Percentiles rank a stretch among this genome's conserved stretches.
phyloP scores from a whole-genome alignment of 2,888 invertebrate genomes.

The Hypselothyrea guttata region DNA sequence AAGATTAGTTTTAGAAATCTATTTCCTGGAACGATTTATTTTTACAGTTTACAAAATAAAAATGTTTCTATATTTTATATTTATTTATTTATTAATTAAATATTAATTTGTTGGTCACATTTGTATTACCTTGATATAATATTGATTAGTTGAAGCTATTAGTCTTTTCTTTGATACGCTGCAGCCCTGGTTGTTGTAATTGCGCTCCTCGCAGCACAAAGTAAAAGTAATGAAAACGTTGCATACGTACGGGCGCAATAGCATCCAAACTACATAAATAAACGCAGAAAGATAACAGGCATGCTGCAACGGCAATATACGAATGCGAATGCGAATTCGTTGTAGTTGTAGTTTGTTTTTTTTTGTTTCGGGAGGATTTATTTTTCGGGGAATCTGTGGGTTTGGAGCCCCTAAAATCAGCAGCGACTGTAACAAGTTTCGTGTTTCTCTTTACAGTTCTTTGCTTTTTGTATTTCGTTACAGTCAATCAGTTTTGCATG shows the following conservation, averaged over 20 bases:
- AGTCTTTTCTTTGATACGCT: not conserved
- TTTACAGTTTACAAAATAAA: no score
- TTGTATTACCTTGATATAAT: no score
- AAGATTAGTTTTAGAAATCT: no score
- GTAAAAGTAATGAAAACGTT: conserved; percentile 60
- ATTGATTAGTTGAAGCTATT: no score
- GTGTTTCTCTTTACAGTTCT: conserved; percentile 67
- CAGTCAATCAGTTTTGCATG: conserved; percentile 76
- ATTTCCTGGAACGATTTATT: no score
- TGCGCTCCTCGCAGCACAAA: conserved; percentile 27
- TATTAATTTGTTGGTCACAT: no score
- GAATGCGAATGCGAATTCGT: no score
- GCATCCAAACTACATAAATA: conserved; percentile 58
- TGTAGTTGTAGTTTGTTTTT: not conserved
- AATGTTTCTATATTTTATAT: no score
- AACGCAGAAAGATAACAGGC: conserved; percentile 65
- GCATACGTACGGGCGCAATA: conserved; percentile 49
- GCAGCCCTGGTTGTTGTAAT: conserved; percentile 32
- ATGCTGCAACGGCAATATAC: conserved; percentile 12
- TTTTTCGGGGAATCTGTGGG: conserved; percentile 6
- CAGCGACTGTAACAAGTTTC: conserved; percentile 69
- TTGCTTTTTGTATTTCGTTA: conserved; percentile 66
- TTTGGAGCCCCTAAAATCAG: conserved; percentile 62
- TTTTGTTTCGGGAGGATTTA: not conserved
- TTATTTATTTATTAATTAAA: no score